Percentiles rank a stretch among this genome's conserved stretches.
Evolutionary conservation across 2,888 invertebrate genomes (phyloP).

Genomic region (Volucella inflata): DNA sequence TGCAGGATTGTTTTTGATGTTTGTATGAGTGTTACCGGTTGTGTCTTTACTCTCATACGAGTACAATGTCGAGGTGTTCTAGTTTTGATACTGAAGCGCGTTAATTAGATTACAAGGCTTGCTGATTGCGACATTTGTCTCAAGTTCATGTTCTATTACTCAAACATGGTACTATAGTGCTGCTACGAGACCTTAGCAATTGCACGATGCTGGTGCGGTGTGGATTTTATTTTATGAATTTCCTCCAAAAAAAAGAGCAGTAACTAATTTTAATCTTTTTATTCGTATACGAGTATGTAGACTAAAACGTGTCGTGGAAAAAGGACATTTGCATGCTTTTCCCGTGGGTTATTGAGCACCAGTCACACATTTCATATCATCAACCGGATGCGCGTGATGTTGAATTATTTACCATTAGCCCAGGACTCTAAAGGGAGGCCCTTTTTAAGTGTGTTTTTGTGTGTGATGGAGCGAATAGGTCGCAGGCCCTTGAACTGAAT

Average conservation of each 20-base stretch:
- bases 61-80: conserved; percentile 6
- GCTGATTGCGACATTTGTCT: conserved; percentile 41
- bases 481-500: conserved; percentile 23
- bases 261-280: conserved; percentile 39
- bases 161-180: no score
- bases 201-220: no score
- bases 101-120: conserved; percentile 56
- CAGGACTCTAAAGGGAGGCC: background rate
- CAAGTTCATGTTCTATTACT: conserved; percentile 23
- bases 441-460: background rate
- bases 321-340: conserved; percentile 6
- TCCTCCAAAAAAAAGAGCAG: background rate
- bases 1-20: no score
- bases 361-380: conserved; percentile 55
- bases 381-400: conserved; percentile 58
- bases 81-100: conserved; percentile 15
- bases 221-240: no score
- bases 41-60: conserved; percentile 50
- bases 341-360: conserved; percentile 16
- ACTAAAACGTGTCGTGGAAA: conserved; percentile 38
- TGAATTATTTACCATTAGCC: conserved; percentile 66
- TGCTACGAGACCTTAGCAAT: no score
- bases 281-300: conserved; percentile 25
- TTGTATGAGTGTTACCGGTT: background rate
- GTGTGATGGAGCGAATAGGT: background rate